A percentile compares a stretch with the other conserved stretches of the same genome.
phyloP scores from a whole-genome alignment of 2,888 invertebrate species.

The Campoletis raptor region DNA sequence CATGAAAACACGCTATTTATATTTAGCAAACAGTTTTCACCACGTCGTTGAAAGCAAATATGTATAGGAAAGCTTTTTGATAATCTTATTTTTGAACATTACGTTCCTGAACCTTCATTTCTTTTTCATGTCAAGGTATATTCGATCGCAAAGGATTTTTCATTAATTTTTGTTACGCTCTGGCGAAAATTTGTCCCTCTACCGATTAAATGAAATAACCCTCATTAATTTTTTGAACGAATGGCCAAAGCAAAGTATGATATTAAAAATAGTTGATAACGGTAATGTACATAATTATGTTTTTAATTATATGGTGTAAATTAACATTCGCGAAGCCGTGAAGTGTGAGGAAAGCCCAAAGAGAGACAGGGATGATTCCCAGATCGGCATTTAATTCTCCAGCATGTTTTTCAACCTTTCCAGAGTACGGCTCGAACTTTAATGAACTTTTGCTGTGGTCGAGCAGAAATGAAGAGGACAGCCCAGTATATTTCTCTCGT shows the following conservation, averaged over 20 bases:
- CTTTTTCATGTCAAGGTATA: background rate
- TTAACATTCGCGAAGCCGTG: background rate
- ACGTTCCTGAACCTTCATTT: background rate
- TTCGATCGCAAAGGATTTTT: background rate
- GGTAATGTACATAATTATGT: background rate
- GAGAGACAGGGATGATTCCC: slow-evolving; percentile 35
- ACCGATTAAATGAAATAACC: background rate
- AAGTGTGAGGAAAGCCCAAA: slow-evolving; percentile 8
- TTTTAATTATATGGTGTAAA: slow-evolving; percentile 41
- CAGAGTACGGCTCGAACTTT: slow-evolving; percentile 59
- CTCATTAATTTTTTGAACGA: background rate
- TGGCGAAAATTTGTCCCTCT: background rate
- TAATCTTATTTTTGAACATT: background rate
- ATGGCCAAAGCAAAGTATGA: background rate
- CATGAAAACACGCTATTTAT: background rate
- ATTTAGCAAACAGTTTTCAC: background rate
- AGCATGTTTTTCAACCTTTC: slow-evolving; percentile 45
- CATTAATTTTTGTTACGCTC: background rate
- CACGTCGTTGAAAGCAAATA: background rate
- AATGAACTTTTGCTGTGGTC: slow-evolving; percentile 63
- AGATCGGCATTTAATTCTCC: slow-evolving; percentile 56
- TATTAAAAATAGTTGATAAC: background rate
- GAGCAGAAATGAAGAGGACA: slow-evolving; percentile 19
- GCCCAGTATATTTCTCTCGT: slow-evolving; percentile 16
- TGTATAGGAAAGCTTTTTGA: background rate